Percentiles rank a stretch among this genome's conserved stretches.
phyloP scores from a whole-genome alignment of 1,140 invertebrate species.

The Caenorhabditis briggsae region DNA sequence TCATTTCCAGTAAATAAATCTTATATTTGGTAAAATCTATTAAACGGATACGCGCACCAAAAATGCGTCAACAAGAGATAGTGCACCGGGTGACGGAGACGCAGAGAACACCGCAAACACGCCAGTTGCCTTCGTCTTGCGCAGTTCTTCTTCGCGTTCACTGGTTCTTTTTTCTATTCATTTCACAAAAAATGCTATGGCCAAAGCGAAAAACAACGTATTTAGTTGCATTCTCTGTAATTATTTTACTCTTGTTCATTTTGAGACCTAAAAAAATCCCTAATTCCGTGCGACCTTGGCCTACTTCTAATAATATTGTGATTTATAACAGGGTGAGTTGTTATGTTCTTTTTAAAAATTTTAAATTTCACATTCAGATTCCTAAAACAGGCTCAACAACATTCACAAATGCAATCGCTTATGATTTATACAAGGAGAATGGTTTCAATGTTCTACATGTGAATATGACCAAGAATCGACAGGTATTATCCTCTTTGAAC shows the following conservation, averaged over 20 bases:
- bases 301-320: slow-evolving; percentile 50
- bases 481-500: slow-evolving; percentile 77
- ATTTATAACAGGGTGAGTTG: slow-evolving; percentile 66
- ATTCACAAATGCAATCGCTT: slow-evolving; percentile 92
- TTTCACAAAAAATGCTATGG: slow-evolving; percentile 4
- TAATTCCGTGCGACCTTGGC: neutral
- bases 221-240: neutral
- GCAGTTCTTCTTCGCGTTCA: neutral
- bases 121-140: neutral
- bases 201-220: neutral
- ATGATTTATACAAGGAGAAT: slow-evolving; percentile 93
- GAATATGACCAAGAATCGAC: slow-evolving; percentile 94
- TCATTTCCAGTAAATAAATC: too few species aligned
- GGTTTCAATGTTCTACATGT: slow-evolving; percentile 94
- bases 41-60: too few species aligned
- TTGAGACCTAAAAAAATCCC: neutral
- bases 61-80: too few species aligned
- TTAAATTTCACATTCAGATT: slow-evolving; percentile 84
- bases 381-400: slow-evolving; percentile 99
- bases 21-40: too few species aligned
- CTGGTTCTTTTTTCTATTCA: neutral
- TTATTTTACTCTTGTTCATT: neutral
- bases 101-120: neutral
- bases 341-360: neutral
- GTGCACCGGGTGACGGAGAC: neutral